Evolutionary conservation across 2,113 vertebrate species (phyloP), one percentile per base, ranked within the genome.

Genomic region (Forbesichthys agassizii): DNA sequence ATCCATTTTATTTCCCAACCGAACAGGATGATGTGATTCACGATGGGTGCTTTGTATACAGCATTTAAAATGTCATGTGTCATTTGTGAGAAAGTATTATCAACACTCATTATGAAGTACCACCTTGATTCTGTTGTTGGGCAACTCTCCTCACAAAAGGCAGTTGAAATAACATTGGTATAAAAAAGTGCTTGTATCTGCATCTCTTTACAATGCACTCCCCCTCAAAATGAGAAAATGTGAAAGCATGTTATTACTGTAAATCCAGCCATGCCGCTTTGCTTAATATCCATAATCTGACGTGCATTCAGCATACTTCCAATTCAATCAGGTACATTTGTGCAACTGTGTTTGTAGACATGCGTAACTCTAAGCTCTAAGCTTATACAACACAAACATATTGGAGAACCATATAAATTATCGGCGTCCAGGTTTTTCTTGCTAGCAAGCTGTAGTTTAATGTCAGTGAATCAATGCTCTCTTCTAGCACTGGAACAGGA

Each of bases 61-160:
- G 82, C 83, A 84, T 80, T 84, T 82, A 72, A 84, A 86, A 79
- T 83, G 76, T 75, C 75, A 65, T 85, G 78, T 66, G 51, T 88
- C 79, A 75, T 82, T 84, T 83, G 82, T 81, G 64, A 75, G 68
- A 90, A 81, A 76, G 74, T 82, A 48, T 82, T 86, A 83, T 78
- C 51, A 70, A 73, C 80, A 84, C 79, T 78, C 67, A 66, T 77
- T 68, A 64, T 53, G 77, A 72, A 83, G 78, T 68, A 55, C 27
- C 0, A 58, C 64, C 73, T 75, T 58, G 57, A 58, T 72, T 62
- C 55, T 0, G 59, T 72, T 79, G 79, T 83, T 81, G 69, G 48
- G 36, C 75, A 72, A 73, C 52, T 56, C 36, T 36, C 11, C 55
- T 57, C 3, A 68, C 59, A 78, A 64, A 81, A 68, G 20, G 59